Percentiles rank a stretch among this genome's conserved stretches.
Evolutionary conservation across 2,888 invertebrate species (phyloP).

Genomic region (Amiota communis): DNA sequence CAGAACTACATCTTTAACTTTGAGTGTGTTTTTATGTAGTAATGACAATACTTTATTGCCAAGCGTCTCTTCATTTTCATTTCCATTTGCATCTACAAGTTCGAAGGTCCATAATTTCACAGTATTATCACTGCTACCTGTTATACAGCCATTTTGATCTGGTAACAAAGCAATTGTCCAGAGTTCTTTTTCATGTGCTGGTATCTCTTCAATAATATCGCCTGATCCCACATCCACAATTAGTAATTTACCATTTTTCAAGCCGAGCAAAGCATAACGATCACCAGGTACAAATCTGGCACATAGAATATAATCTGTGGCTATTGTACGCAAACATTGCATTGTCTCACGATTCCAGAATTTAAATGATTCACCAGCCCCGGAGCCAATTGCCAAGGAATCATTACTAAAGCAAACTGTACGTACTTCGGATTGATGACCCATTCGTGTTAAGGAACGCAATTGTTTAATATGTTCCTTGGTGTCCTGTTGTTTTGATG

Average conservation of each 20-base stretch:
- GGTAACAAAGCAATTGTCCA: constrained; percentile 86
- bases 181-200: constrained; percentile 87
- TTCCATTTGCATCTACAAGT: constrained; percentile 79
- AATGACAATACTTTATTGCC: constrained; percentile 79
- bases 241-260: constrained; percentile 86
- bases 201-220: constrained; percentile 84
- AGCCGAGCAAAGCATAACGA: constrained; percentile 89
- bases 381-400: constrained; percentile 89
- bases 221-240: constrained; percentile 90
- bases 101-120: constrained; percentile 97
- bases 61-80: constrained; percentile 77
- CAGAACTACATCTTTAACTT: constrained; percentile 90
- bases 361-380: constrained; percentile 90
- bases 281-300: constrained; percentile 90
- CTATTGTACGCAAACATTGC: constrained; percentile 81
- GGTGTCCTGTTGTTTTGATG: constrained; percentile 22
- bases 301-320: constrained; percentile 78
- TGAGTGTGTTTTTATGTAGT: constrained; percentile 85
- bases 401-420: constrained; percentile 93
- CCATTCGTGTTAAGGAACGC: constrained; percentile 81
- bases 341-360: constrained; percentile 89
- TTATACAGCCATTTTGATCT: constrained; percentile 87
- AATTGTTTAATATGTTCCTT: constrained; percentile 75
- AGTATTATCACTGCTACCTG: constrained; percentile 91
- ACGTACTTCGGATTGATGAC: constrained; percentile 92